phyloP scores from a whole-genome alignment of 2,113 vertebrate species.

The Stercorarius parasiticus region DNA sequence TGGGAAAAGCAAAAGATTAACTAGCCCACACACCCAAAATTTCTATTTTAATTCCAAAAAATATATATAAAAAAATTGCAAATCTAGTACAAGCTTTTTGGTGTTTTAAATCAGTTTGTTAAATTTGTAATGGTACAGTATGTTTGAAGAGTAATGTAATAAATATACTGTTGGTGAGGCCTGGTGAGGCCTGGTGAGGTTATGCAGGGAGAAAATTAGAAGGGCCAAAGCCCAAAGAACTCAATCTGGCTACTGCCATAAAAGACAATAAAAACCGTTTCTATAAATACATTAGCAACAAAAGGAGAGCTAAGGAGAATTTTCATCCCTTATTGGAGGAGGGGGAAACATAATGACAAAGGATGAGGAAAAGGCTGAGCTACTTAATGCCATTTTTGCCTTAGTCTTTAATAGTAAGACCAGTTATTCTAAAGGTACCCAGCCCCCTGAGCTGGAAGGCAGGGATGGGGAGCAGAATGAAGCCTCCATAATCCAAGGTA shows the following conservation, averaged over 20 bases:
- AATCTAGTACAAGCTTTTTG: not conserved
- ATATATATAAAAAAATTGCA: not conserved
- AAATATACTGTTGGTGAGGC: not conserved
- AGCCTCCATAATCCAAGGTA: not conserved
- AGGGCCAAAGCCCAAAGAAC: not conserved
- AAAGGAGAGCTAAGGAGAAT: not conserved
- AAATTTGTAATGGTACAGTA: not conserved
- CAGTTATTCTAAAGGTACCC: not conserved
- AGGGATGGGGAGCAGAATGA: not conserved
- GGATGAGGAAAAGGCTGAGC: not conserved
- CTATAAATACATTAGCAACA: not conserved
- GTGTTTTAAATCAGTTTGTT: not conserved
- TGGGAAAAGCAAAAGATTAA: not conserved
- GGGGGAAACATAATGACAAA: not conserved
- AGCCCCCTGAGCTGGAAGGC: not conserved
- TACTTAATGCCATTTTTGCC: not conserved
- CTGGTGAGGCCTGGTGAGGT: not conserved
- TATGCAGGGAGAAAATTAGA: not conserved
- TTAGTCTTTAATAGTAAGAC: not conserved
- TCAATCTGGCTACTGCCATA: not conserved
- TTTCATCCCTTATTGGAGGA: not conserved
- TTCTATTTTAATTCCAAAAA: not conserved
- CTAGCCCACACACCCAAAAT: fast-evolving
- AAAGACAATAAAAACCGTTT: not conserved
- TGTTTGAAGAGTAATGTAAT: not conserved